These are phyloP conservation scores for Pelodytes ibericus DNA, from an alignment of 2,797 vertebrate species.

Conservation along the genomic window DNA sequence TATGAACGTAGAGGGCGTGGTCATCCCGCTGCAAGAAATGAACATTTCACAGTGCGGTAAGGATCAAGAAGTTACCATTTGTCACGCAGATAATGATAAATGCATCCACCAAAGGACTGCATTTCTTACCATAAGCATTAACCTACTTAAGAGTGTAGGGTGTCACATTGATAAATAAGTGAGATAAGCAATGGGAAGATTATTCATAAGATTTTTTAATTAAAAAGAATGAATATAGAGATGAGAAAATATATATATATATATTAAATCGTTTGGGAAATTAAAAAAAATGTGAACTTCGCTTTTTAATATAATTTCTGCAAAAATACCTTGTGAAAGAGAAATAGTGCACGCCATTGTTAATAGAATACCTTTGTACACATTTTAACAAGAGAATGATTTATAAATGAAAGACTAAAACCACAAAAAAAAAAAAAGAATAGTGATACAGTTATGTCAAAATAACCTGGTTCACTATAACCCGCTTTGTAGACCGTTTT, in stretches of 20 bases:
- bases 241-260: neutral
- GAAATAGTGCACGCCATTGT: too few relatives aligned
- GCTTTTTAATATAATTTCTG: too few relatives aligned
- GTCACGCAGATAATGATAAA: neutral
- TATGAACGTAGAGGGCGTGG: slow-evolving; percentile 77
- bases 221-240: neutral
- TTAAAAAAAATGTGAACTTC: too few relatives aligned
- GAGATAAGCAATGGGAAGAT: neutral
- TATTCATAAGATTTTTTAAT: neutral
- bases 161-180: neutral
- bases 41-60: slow-evolving; percentile 94
- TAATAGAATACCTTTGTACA: neutral
- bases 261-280: too few relatives aligned
- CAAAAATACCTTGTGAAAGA: neutral
- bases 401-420: neutral
- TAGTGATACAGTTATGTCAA: neutral
- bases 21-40: slow-evolving; percentile 87
- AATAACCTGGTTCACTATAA: too few relatives aligned
- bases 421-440: neutral
- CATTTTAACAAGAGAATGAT: neutral
- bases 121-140: neutral
- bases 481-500: too few relatives aligned
- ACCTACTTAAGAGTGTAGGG: neutral
- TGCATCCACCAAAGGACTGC: neutral
- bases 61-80: slow-evolving; percentile 40